Percentiles rank a stretch among this genome's conserved stretches.
Evolutionary conservation across 2,888 invertebrate genomes (phyloP).

Genomic region (Tachina grossa): DNA sequence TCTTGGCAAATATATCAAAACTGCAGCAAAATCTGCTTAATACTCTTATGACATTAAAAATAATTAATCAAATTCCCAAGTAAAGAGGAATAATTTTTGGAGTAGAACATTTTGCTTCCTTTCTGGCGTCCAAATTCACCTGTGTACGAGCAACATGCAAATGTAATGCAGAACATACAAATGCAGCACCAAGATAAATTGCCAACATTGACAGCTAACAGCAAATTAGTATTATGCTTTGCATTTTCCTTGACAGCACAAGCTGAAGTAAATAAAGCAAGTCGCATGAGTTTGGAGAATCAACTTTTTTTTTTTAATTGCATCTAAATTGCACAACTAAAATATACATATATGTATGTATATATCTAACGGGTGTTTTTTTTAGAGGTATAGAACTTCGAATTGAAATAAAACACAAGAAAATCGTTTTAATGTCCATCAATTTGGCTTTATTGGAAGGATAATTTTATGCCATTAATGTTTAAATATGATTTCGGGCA

Average conservation of each 20-base stretch:
- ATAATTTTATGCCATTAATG: too few relatives aligned
- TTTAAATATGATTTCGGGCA: too few relatives aligned
- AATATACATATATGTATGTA: too few relatives aligned
- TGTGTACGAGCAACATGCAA: conserved; percentile 26
- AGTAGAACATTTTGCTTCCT: conserved; percentile 20
- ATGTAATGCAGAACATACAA: not conserved
- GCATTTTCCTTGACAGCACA: conserved; percentile 1
- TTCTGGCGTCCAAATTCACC: conserved; percentile 44
- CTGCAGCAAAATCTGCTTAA: conserved; percentile 50
- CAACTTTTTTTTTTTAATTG: too few relatives aligned
- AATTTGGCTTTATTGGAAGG: too few relatives aligned
- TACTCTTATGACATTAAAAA: conserved; percentile 50
- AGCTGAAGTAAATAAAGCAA: too few relatives aligned
- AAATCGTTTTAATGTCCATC: too few relatives aligned
- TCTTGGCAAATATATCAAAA: conserved; percentile 65
- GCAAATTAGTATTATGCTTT: conserved; percentile 4
- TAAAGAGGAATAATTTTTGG: conserved; percentile 28
- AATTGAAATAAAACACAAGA: too few relatives aligned
- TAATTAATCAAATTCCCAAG: conserved; percentile 62
- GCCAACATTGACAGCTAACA: conserved; percentile 50
- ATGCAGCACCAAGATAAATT: conserved; percentile 53
- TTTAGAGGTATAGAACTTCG: too few relatives aligned
- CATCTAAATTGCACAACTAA: too few relatives aligned
- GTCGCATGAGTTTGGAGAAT: too few relatives aligned
- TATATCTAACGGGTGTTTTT: too few relatives aligned